Evolutionary conservation across 2,888 invertebrate genomes (phyloP), one percentile per base, ranked within the genome.

Genomic region (Drosophila birchii): DNA sequence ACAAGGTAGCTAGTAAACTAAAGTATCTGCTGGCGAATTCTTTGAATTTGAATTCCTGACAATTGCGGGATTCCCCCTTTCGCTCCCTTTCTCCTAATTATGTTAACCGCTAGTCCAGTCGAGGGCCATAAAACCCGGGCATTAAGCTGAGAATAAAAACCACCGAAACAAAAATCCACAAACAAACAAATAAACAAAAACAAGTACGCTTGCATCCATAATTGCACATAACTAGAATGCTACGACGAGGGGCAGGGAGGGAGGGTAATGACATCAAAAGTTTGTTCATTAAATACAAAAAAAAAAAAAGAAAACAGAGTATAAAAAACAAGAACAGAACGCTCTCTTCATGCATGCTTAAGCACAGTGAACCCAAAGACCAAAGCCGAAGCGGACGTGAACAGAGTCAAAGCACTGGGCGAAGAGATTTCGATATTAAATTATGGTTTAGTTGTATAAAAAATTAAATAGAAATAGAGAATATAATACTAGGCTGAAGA

Each of bases 321-420:
- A 43, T 26, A 34, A 64, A 64, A 51, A 64, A 26, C 16, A 54
- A 47, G 63, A 41, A 49, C 67, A 68, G 36, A 77, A 74, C 73
- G 77, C 82, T 82, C 66, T 74, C 79, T 79, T 86, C 85, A 82
- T 77, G 82, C 86, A 77, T 84, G 84, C 87, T 84, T 81, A 72
- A 81, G 71, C 81, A 81, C 68, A 63, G 58, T 69, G 71, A 69
- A 51, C 18, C 66, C 38, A 58, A 56, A 62, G 54, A 34, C 16
- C 26, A 66, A 47, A 26, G 38, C 36, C 66, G 18, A 38, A 29
- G 43, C 36, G 51, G 29, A 51, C 51, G 23, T 56, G 45, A 43
- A 26, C 44, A 45, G 23, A 20, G 51, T 23, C 11, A 16, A 3
- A 9, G 26, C 57, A 63, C 59, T 41, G 32, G 2, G 12, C 12